Conservation (phyloP, 2,113 vertebrate species). For the Rafetus swinhoei region DNA sequence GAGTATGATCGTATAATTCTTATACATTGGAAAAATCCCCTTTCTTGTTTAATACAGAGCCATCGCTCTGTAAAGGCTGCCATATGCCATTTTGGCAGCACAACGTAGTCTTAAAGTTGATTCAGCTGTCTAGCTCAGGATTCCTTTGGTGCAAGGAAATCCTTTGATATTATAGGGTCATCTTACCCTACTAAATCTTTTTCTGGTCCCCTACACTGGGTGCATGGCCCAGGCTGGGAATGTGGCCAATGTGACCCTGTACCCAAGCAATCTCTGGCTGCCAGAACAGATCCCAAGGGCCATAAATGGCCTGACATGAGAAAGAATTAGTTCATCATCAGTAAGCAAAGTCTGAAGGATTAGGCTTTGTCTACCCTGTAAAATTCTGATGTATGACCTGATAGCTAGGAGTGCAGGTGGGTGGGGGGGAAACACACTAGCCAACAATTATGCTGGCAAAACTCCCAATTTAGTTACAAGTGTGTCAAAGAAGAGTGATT, state of each 20-base stretch:
- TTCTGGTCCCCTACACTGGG: background rate
- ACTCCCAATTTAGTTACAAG: background rate
- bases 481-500: background rate
- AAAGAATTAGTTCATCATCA: background rate
- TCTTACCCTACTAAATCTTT: background rate
- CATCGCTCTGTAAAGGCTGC: background rate
- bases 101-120: background rate
- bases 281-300: background rate
- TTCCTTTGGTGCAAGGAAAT: background rate
- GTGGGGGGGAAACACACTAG: fast-evolving
- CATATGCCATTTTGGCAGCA: background rate
- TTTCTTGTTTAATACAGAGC: background rate
- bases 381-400: background rate
- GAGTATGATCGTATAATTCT: background rate
- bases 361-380: background rate
- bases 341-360: background rate
- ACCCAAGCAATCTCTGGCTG: background rate
- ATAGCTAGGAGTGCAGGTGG: background rate
- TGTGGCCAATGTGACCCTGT: background rate
- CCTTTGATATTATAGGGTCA: background rate
- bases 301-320: background rate
- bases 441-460: background rate
- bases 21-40: background rate
- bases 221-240: background rate
- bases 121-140: background rate